Evolutionary conservation across 2,888 invertebrate genomes (phyloP).

Genomic region (Caradrina kadenii): DNA sequence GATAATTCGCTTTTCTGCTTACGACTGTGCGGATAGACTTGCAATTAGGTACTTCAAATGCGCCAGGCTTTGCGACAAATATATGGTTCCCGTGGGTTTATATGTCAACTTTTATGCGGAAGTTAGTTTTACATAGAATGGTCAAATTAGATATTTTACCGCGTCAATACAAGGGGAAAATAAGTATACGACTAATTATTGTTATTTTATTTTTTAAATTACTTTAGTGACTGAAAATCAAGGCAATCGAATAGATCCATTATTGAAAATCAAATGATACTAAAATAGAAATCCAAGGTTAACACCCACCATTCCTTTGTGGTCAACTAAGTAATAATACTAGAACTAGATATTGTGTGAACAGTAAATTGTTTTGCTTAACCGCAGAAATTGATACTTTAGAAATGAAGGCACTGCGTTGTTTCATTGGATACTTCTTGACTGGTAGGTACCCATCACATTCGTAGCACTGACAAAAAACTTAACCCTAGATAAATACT

Average conservation of each 20-base stretch:
- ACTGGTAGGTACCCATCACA: background rate
- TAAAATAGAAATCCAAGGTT: constrained; percentile 33
- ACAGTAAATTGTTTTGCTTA: constrained; percentile 30
- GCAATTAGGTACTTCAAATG: no score
- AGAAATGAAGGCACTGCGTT: constrained; percentile 4
- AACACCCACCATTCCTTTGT: constrained; percentile 27
- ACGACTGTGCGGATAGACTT: no score
- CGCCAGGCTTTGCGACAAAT: no score
- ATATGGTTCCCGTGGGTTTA: no score
- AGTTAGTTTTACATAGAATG: no score
- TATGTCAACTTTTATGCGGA: no score
- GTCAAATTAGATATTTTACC: no score
- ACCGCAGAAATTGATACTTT: constrained; percentile 52
- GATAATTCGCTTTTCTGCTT: no score
- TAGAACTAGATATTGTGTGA: background rate
- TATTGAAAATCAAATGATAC: background rate
- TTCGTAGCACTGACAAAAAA: background rate
- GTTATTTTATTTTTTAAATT: no score
- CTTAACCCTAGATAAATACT: no score
- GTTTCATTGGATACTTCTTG: constrained; percentile 12
- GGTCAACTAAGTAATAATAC: constrained; percentile 20
- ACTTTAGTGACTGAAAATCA: background rate
- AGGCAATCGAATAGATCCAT: constrained; percentile 7
- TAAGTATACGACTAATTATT: no score
- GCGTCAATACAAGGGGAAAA: no score